Evolutionary conservation across 2,888 invertebrate genomes (phyloP), one percentile per base, ranked within the genome.

Genomic region (Acleris laterana): DNA sequence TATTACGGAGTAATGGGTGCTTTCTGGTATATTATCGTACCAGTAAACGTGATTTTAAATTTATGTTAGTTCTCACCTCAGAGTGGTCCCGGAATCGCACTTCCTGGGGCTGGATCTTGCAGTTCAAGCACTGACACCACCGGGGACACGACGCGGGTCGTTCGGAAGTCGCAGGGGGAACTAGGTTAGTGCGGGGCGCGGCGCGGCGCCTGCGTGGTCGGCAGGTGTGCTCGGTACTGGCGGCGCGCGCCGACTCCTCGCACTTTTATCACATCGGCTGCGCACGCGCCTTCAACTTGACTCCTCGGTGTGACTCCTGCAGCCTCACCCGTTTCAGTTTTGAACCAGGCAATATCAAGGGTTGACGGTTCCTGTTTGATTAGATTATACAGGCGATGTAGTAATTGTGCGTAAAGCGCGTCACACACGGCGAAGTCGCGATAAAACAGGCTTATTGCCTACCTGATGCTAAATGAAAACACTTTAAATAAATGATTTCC

Each of bases 201-300:
- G 71, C 71, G 75, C 70, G 73, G 79, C 84, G 89, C 89, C 82
- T 82, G 87, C 88, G 86, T 79, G 81, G 76, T 74, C 81, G 77
- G 84, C 83, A 81, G 81, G 86, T 84, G 79, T 79, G 78, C 70
- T 83, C 78, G 80, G 81, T 89, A 93, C 92, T 93, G 90, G 76
- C 87, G 80, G 84, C 86, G 89, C 89, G 90, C 90, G 90, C 79
- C 77, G 73, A 71, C 76, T 73, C 72, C 81, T 68, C 81, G 74
- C 84, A 84, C 90, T 92, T 93, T 87, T 92, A 93, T 90, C 88
- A 92, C 82, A 88, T 90, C 87, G 85, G 81, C 81, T 80, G 80
- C 66, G 78, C 80, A 77, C 81, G 80, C 84, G 83, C 88, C 90
- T 90, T 89, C 84, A 90, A 89, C 90, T 90, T 91, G 88, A 90